Percentiles rank a stretch among this genome's conserved stretches.
These are phyloP conservation scores for Cyclargus thomasi DNA, from an alignment of 1,140 invertebrate genomes.

Conservation along the genomic window DNA sequence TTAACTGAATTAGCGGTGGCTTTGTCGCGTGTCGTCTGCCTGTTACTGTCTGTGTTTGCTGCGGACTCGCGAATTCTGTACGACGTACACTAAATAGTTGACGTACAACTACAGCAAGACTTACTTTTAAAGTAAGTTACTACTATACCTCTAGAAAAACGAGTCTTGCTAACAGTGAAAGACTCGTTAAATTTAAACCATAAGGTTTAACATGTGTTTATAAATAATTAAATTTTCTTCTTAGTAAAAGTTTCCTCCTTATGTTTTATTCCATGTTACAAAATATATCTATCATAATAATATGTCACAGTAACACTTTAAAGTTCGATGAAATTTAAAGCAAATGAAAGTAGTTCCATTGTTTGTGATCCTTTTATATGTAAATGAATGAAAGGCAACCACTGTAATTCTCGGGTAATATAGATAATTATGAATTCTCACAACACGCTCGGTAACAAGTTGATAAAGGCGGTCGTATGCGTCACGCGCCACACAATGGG, in stretches of 20 bases:
- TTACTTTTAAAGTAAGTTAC: no score
- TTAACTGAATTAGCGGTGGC: constrained; percentile 59
- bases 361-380: constrained; percentile 16
- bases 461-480: constrained; percentile 61
- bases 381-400: constrained; percentile 27
- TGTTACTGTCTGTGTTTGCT: not conserved
- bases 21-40: not conserved
- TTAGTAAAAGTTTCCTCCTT: no score
- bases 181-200: no score
- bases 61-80: not conserved
- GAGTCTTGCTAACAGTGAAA: no score
- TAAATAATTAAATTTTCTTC: no score
- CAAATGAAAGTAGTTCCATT: constrained; percentile 13
- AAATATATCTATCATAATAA: not conserved
- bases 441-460: constrained; percentile 47
- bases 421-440: constrained; percentile 58
- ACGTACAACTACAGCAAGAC: no score
- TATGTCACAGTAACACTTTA: not conserved
- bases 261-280: no score
- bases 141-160: no score
- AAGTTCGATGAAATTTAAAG: not conserved
- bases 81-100: no score
- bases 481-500: constrained; percentile 52
- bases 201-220: no score
- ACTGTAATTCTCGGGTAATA: constrained; percentile 45